A percentile compares a stretch with the other conserved stretches of the same genome.
Conservation (phyloP, 35 echinoderm and acorn worm species). For the Heliocidaris tuberculata region DNA sequence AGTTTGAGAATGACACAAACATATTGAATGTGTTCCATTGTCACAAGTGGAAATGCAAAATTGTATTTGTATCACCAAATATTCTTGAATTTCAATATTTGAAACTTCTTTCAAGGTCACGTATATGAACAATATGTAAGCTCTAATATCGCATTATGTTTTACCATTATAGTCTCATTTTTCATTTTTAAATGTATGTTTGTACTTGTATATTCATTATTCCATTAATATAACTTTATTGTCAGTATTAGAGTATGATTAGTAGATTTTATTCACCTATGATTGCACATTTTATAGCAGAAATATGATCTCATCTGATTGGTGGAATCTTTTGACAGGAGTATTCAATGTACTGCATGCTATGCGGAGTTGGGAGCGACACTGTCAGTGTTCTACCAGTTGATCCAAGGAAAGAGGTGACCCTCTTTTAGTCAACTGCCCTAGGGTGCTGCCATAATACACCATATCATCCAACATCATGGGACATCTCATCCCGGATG, state of each 20-base stretch:
- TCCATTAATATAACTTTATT: no score
- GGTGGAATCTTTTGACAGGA: constrained; percentile 31
- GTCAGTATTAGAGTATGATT: not conserved
- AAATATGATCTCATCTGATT: not conserved
- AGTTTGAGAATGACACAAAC: no score
- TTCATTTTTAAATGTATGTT: not conserved
- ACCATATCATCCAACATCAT: not conserved
- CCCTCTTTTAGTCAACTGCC: constrained; percentile 28
- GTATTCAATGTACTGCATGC: constrained; percentile 82
- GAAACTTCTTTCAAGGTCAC: no score
- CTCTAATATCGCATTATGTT: no score
- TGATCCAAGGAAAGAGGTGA: constrained; percentile 65
- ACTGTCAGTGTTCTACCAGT: constrained; percentile 64
- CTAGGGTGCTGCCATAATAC: not conserved
- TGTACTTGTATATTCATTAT: not conserved
- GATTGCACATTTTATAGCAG: not conserved
- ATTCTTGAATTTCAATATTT: no score
- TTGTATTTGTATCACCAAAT: no score
- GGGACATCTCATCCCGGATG: not conserved
- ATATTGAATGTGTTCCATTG: no score
- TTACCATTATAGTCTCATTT: no score
- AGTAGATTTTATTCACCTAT: not conserved
- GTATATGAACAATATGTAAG: no score
- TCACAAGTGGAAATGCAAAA: no score
- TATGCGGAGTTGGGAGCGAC: constrained; percentile 76